Evolutionary conservation across 2,113 vertebrate genomes (phyloP).

Genomic region (Eudyptes chrysolophus): DNA sequence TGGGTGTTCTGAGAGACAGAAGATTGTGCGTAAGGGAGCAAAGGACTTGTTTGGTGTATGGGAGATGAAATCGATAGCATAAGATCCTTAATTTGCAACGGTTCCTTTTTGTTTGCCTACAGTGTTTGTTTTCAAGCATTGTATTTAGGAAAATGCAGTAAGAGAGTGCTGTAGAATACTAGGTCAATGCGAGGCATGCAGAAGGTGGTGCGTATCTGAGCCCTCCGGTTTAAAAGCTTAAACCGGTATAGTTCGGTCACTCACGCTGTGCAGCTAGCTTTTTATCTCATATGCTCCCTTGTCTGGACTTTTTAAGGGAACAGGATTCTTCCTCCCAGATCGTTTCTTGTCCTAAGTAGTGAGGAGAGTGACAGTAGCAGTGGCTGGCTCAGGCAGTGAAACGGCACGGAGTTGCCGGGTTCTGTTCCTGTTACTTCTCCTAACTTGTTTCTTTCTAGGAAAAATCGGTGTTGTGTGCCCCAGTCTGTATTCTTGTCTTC

Average conservation of each 20-base stretch:
- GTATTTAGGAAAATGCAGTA: not conserved
- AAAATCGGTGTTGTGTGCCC: rapidly evolving
- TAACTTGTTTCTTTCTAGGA: not conserved
- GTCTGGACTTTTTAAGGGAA: not conserved
- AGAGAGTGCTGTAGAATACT: too few species aligned
- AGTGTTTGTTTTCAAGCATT: not conserved
- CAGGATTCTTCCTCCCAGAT: not conserved
- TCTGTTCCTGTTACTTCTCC: not conserved
- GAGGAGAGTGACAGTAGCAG: not conserved
- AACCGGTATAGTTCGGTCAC: rapidly evolving
- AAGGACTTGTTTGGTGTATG: not conserved
- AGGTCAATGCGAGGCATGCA: rapidly evolving
- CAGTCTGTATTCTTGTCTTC: not conserved
- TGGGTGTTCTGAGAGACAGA: not conserved
- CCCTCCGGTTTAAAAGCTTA: not conserved
- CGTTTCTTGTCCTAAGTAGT: not conserved
- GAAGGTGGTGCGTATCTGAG: not conserved
- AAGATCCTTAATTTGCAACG: not conserved
- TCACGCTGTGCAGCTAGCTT: rapidly evolving
- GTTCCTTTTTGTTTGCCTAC: not conserved
- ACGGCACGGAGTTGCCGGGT: not conserved
- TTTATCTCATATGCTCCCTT: rapidly evolving
- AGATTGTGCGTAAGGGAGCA: not conserved
- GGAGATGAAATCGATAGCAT: not conserved
- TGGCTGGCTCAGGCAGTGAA: not conserved